These are phyloP conservation scores for Galleria mellonella DNA, from an alignment of 1,140 invertebrate species.

Conservation along the genomic window DNA sequence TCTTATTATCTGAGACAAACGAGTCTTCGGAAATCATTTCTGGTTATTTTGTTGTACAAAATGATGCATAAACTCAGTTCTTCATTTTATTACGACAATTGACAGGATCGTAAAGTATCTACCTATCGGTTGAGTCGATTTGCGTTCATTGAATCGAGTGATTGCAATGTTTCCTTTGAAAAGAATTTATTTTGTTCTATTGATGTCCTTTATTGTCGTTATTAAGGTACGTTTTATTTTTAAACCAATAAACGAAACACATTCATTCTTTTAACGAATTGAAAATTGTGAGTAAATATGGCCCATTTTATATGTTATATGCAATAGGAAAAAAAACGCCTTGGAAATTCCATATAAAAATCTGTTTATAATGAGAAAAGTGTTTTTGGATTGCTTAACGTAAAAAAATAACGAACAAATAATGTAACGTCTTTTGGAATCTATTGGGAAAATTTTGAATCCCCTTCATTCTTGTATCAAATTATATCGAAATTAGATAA, in stretches of 20 bases:
- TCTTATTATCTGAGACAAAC: slow-evolving; percentile 46
- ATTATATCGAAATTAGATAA: no score
- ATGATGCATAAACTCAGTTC: slow-evolving; percentile 19
- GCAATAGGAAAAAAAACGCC: no score
- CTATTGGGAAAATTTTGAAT: no score
- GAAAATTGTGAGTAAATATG: no score
- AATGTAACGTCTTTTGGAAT: no score
- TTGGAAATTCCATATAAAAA: no score
- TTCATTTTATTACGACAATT: slow-evolving; percentile 15
- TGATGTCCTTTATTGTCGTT: slow-evolving; percentile 38
- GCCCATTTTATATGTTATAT: no score
- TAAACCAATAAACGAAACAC: background rate
- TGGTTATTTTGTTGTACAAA: slow-evolving; percentile 6
- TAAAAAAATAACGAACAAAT: no score
- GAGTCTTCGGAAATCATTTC: slow-evolving; percentile 24
- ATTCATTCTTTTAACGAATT: no score
- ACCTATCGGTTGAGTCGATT: slow-evolving; percentile 36
- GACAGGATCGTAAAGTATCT: slow-evolving; percentile 26
- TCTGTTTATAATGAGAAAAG: no score
- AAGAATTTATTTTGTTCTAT: slow-evolving; percentile 34
- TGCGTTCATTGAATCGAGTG: slow-evolving; percentile 39
- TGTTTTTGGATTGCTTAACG: no score
- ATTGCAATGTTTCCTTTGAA: slow-evolving; percentile 36
- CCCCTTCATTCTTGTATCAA: no score
- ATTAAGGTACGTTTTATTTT: slow-evolving; percentile 25